Base-by-base conservation (phyloP, 1,140 invertebrate species). In the Caenorhabditis brenneri region DNA sequence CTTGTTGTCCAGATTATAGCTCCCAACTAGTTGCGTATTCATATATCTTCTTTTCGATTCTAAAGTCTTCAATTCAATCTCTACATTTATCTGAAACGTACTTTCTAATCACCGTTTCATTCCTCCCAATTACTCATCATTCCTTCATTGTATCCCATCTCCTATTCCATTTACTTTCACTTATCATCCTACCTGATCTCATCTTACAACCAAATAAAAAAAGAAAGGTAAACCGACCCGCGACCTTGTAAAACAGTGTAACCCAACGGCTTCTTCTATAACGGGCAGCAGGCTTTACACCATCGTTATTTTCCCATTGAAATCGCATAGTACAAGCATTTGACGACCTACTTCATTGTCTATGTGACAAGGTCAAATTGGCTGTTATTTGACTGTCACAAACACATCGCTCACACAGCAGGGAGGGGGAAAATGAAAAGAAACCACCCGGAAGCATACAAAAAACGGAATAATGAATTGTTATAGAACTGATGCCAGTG, bases 271-370 rank as follows among this genome's bases (percentile, higher is more conserved):
- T 65, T 65, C 36, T 39, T 42, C n/a, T 39, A n/a, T n/a, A n/a
- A n/a, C 39, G 39, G 39, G 39, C 12, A 42, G 12, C 5, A 22
- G 53, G 10, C 36, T 74, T 74, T 74, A 46, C 65, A 74, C 29
- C n/a, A 15, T 31, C 65, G 65, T 39, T 42, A 42, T 22, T 42
- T 74, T 74, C 33, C 33, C 65, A 74, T 74, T n/a, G 36, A 74
- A 31, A 19, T 27, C 36, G 65, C 36, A 27, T 74, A 74, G 65
- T 74, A 74, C 36, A 46, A 74, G 36, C 36, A 2, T 22, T 46
- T 74, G 65, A 74, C 36, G 65, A 74, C 65, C 65, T 74, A 42
- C 65, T 74, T 74, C 65, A 74, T 74, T 74, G 65, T 74, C 65
- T 74, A 42, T 42, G 36, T 74, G 65, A 74, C 65, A 74, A 74